Conservation (phyloP, 2,888 invertebrate species). For the Hydrotaea cyrtoneurina region DNA sequence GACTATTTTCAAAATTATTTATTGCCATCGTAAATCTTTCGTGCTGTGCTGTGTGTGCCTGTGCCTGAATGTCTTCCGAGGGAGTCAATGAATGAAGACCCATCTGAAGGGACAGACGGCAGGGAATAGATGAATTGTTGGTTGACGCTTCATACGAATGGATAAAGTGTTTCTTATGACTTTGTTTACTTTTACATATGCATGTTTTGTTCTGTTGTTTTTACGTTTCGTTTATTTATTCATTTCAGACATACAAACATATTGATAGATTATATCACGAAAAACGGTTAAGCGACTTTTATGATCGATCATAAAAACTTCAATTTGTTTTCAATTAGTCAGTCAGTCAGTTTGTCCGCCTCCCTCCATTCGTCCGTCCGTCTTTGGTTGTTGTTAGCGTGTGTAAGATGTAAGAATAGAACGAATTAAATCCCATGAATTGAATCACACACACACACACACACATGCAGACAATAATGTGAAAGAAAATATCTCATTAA, state of each 20-base stretch:
- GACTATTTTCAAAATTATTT: slow-evolving; percentile 52
- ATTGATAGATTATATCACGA: slow-evolving; percentile 39
- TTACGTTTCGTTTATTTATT: background rate
- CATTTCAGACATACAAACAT: slow-evolving; percentile 2
- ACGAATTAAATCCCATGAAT: slow-evolving; percentile 3
- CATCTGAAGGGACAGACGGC: background rate
- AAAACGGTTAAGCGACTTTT: slow-evolving; percentile 46
- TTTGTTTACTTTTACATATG: slow-evolving; percentile 12
- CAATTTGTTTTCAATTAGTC: slow-evolving; percentile 35
- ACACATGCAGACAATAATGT: too few relatives aligned
- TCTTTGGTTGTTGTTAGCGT: background rate
- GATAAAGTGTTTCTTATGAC: background rate
- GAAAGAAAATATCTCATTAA: background rate
- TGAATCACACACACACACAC: too few relatives aligned
- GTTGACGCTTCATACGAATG: background rate
- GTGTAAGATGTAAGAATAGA: background rate
- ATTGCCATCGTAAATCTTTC: slow-evolving; percentile 59
- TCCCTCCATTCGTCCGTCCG: too few relatives aligned
- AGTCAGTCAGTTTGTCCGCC: background rate
- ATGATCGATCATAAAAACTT: slow-evolving; percentile 56
- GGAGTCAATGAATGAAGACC: background rate
- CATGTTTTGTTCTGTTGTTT: background rate
- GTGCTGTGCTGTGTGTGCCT: background rate
- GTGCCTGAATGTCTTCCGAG: background rate
- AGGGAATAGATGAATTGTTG: background rate